Evolutionary conservation across 1,140 invertebrate species (phyloP).

Genomic region (Drosophila erecta): DNA sequence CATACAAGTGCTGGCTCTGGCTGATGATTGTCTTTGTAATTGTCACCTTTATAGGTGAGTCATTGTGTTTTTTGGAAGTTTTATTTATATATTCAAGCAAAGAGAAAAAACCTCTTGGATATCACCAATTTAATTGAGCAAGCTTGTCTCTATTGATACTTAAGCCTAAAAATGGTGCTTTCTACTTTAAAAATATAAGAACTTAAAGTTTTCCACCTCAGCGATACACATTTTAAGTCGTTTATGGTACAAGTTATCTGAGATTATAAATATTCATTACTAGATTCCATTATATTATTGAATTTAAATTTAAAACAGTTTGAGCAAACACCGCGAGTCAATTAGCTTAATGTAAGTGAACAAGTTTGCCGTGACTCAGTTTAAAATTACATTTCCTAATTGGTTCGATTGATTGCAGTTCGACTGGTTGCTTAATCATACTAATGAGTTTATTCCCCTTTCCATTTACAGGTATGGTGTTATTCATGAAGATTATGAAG

Average conservation of each 20-base stretch:
- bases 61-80: not conserved
- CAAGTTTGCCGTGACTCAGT: slow-evolving; percentile 26
- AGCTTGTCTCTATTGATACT: too few species aligned
- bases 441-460: slow-evolving; percentile 56
- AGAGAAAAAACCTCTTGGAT: not conserved
- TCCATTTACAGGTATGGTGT: slow-evolving; percentile 88
- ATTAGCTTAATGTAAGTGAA: not conserved
- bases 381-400: not conserved
- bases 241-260: not conserved
- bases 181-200: too few species aligned
- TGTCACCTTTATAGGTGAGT: slow-evolving; percentile 94
- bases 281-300: not conserved
- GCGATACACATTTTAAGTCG: not conserved
- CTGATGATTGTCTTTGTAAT: slow-evolving; percentile 94
- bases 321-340: not conserved
- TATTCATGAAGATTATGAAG: slow-evolving; percentile 92
- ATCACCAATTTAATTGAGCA: too few species aligned
- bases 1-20: slow-evolving; percentile 97
- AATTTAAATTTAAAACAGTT: not conserved
- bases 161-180: too few species aligned
- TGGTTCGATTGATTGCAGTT: slow-evolving; percentile 19
- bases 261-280: not conserved
- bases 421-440: not conserved
- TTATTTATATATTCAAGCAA: too few species aligned
- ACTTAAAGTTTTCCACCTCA: not conserved